A percentile compares a stretch with the other conserved stretches of the same genome.
These are phyloP conservation scores for Gymnothorax javanicus DNA, from an alignment of 2,797 vertebrate genomes.

Conservation along the genomic window DNA sequence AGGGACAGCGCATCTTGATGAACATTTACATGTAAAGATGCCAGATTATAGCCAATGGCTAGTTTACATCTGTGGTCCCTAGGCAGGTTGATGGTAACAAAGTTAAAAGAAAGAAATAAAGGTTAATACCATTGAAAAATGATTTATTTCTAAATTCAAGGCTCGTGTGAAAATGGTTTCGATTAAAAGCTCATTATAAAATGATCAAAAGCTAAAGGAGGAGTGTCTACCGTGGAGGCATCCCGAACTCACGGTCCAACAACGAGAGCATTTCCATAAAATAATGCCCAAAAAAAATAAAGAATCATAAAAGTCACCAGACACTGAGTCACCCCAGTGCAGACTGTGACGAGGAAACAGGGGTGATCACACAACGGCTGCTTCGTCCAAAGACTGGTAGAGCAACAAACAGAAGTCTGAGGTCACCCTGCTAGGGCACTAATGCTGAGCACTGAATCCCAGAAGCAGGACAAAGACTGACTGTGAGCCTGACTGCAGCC, in stretches of 20 bases:
- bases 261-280: not conserved
- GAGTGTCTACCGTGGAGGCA: no score
- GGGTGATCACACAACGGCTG: not conserved
- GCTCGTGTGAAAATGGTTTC: not conserved
- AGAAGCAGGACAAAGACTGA: no score
- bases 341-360: not conserved
- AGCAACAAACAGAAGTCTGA: no score
- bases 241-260: not conserved
- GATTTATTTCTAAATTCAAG: not conserved
- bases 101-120: no score
- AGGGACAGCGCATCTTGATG: no score
- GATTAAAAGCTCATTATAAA: not conserved
- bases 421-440: no score
- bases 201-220: not conserved
- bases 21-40: no score
- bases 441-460: no score
- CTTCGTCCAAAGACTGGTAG: not conserved
- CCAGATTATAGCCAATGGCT: no score
- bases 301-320: not conserved
- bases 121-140: not conserved
- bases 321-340: not conserved
- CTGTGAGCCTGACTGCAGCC: no score
- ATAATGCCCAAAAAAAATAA: not conserved
- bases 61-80: no score
- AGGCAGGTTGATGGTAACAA: no score